Evolutionary conservation across 2,797 vertebrate species (phyloP), one percentile per base, ranked within the genome.

Genomic region (Luscinia luscinia): DNA sequence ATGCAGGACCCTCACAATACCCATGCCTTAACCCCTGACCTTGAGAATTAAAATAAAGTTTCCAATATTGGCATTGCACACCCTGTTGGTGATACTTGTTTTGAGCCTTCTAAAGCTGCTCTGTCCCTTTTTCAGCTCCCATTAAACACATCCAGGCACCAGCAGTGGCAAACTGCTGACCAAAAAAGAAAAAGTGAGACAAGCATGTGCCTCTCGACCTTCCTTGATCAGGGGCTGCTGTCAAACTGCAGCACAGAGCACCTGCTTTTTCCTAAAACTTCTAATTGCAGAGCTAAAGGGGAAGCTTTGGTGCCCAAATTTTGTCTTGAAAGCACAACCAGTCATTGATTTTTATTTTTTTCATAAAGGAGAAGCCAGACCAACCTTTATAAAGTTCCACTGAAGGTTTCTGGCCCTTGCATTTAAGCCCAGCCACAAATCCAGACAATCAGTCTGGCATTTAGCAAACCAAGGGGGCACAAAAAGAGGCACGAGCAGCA

Each of bases 201-300:
- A 78, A 20, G 4, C 4, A 2, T 0, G 2, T 40, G 28, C 15
- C n/a, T 48, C 41, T 74, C 0, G 0, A 64, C 64, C 41, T 83
- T 80, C 68, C 72, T 45, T 32, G 12, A 57, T 22, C 1, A 0
- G 34, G 24, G 27, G 15, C 16, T 83, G 61, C 61, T 55, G 43
- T 72, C 61, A 68, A 87, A n/a, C 14, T 36, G 36, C 84, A 78
- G 61, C 4, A 1, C 24, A 55, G 54, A 75, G 68, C 64, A 79
- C 7, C 22, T 43, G 21, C 45, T 77, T 77, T 83, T 36, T 54
- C 67, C 51, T 70, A 46, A 83, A 94, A 32, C 46, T 66, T 55
- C 46, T 88, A 84, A 78, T 27, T 38, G 61, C 54, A 54, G 14
- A 27, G 61, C 43, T 89, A 72, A 75, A 93, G 83, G 73, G 43